These are phyloP conservation scores for Caenorhabditis sinica DNA, from an alignment of 2,888 invertebrate genomes.

Conservation along the genomic window DNA sequence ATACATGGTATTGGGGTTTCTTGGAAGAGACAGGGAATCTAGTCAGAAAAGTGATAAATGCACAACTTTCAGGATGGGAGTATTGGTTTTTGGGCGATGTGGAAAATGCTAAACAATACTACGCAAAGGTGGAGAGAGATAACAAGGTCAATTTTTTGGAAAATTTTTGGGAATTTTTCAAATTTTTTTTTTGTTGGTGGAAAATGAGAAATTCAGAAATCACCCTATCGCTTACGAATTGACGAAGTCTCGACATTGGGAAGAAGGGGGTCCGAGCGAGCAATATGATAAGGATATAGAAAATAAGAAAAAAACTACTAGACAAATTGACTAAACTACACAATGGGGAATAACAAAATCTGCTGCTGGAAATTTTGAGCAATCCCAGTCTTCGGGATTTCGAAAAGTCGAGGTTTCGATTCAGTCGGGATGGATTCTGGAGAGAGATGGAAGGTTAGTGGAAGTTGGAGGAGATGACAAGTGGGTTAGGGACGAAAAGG, in stretches of 20 bases:
- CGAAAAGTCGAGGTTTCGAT: slow-evolving; percentile 45
- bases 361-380: slow-evolving; percentile 50
- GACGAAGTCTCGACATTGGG: slow-evolving; percentile 68
- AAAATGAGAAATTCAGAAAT: not conserved
- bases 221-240: slow-evolving; percentile 33
- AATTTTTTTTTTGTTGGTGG: not conserved
- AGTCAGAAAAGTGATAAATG: slow-evolving; percentile 34
- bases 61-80: slow-evolving; percentile 20
- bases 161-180: slow-evolving; percentile 19
- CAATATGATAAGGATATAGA: slow-evolving; percentile 11
- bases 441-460: not conserved
- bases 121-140: slow-evolving; percentile 2
- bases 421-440: not conserved
- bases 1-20: slow-evolving; percentile 33
- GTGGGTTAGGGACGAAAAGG: slow-evolving; percentile 2
- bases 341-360: not conserved
- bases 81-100: not conserved
- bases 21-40: too few relatives aligned
- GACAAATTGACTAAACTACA: slow-evolving; percentile 19
- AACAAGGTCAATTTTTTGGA: not conserved
- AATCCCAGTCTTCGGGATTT: slow-evolving; percentile 63
- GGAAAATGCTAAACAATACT: slow-evolving; percentile 35
- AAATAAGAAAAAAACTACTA: slow-evolving; percentile 9
- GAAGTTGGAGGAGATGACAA: not conserved
- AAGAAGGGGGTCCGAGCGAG: slow-evolving; percentile 14